Percentiles rank a stretch among this genome's conserved stretches.
These are phyloP conservation scores for Arge pagana DNA, from an alignment of 2,888 invertebrate species.

Conservation along the genomic window DNA sequence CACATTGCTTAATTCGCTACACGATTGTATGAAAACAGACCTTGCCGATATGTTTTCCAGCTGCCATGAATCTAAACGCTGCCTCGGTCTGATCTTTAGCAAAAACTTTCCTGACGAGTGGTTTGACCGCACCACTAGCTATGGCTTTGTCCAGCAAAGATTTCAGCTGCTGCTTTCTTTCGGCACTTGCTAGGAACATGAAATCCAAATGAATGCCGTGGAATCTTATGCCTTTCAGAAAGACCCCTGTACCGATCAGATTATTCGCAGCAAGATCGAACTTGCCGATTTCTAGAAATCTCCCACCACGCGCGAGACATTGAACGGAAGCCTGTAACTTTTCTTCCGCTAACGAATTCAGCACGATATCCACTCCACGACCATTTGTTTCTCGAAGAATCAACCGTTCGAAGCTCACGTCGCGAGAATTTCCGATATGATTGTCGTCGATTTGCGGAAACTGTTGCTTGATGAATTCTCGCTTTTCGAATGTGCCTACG, in stretches of 20 bases:
- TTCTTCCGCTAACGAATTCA: conserved; percentile 92
- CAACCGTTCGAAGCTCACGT: conserved; percentile 85
- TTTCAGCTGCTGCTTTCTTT: conserved; percentile 63
- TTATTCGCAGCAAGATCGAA: conserved; percentile 76
- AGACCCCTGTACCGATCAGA: conserved; percentile 67
- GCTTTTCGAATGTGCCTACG: conserved; percentile 62
- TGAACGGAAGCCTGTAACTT: conserved; percentile 76
- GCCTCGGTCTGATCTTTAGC: conserved; percentile 69
- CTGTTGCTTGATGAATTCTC: conserved; percentile 59
- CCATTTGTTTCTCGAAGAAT: conserved; percentile 81
- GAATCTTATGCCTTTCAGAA: conserved; percentile 75
- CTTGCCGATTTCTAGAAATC: conserved; percentile 87
- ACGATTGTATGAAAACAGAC: too few species aligned
- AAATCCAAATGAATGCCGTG: conserved; percentile 79
- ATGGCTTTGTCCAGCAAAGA: conserved; percentile 68
- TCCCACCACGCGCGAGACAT: conserved; percentile 66
- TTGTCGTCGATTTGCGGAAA: conserved; percentile 64
- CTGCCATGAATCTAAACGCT: conserved; percentile 70
- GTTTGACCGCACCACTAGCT: conserved; percentile 69
- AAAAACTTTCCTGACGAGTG: conserved; percentile 70
- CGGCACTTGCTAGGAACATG: conserved; percentile 62
- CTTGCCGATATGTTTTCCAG: conserved; percentile 85
- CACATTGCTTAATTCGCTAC: too few species aligned
- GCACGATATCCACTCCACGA: conserved; percentile 85
- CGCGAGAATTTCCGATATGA: conserved; percentile 86